Conservation (phyloP, 1,140 invertebrate genomes). For the Apis florea region DNA sequence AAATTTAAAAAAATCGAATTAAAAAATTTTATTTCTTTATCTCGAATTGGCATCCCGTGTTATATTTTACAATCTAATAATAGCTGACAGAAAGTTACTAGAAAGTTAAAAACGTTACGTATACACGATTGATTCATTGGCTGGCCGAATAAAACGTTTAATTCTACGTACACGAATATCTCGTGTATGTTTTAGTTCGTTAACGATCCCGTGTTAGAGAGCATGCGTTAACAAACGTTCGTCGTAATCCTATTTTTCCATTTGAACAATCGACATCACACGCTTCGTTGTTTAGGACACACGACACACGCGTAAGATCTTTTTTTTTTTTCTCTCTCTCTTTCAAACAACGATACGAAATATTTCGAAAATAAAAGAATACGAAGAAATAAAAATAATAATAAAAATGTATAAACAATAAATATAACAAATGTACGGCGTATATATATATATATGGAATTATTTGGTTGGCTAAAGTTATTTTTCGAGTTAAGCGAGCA, state of each 20-base stretch:
- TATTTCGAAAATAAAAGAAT: not conserved
- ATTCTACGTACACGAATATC: not conserved
- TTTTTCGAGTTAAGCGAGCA: no score
- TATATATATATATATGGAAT: no score
- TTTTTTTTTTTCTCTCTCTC: not conserved
- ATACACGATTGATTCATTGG: not conserved
- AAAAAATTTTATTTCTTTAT: no score
- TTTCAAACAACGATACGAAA: not conserved
- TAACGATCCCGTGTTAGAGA: not conserved
- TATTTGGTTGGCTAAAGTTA: no score
- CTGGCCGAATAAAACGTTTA: not conserved
- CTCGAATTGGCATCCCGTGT: no score
- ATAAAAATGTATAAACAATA: no score
- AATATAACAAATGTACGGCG: no score
- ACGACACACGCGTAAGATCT: not conserved
- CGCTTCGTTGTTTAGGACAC: not conserved
- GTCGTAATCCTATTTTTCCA: not conserved
- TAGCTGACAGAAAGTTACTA: no score
- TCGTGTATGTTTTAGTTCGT: not conserved
- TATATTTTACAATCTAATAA: no score
- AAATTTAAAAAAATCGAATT: no score
- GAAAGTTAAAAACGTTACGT: no score
- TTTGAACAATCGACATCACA: not conserved
- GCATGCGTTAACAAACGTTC: not conserved
- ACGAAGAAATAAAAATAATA: no score